Evolutionary conservation across 2,888 invertebrate species (phyloP).

Genomic region (Gastracanthus pulcherrimus): DNA sequence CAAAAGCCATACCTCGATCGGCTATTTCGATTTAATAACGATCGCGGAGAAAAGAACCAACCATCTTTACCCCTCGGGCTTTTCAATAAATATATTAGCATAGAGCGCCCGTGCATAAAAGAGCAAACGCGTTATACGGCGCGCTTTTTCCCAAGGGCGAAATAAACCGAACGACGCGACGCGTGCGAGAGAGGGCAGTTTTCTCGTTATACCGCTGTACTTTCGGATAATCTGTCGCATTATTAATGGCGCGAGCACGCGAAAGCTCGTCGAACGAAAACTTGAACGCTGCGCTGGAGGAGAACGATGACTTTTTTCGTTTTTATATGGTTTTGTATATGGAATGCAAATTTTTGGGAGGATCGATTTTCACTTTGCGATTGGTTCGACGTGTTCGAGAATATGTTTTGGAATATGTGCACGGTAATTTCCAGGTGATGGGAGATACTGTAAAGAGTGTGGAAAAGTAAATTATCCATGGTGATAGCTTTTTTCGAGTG

Average conservation of each 20-base stretch:
- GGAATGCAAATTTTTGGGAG: background rate
- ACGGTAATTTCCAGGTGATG: no score
- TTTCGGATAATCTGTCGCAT: slow-evolving; percentile 24
- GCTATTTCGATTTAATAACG: slow-evolving; percentile 18
- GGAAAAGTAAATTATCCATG: no score
- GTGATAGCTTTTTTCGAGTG: no score
- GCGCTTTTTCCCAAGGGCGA: slow-evolving; percentile 20
- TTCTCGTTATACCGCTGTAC: slow-evolving; percentile 8
- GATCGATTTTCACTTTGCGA: background rate
- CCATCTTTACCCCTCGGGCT: background rate
- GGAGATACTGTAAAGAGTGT: no score
- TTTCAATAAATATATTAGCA: slow-evolving; percentile 44
- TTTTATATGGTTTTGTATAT: background rate
- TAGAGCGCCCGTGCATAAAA: slow-evolving; percentile 3
- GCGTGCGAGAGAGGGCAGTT: background rate
- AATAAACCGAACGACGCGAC: slow-evolving; percentile 18
- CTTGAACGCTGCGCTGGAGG: background rate
- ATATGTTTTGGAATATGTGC: no score
- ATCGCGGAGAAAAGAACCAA: background rate
- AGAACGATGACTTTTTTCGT: background rate
- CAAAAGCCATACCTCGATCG: background rate
- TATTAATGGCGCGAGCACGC: slow-evolving; percentile 15
- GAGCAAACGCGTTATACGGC: background rate
- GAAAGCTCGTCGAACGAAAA: slow-evolving; percentile 19
- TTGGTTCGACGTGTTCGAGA: background rate